Percentiles rank a stretch among this genome's conserved stretches.
Conservation (phyloP, 2,888 invertebrate genomes). For the Euphydryas editha region DNA sequence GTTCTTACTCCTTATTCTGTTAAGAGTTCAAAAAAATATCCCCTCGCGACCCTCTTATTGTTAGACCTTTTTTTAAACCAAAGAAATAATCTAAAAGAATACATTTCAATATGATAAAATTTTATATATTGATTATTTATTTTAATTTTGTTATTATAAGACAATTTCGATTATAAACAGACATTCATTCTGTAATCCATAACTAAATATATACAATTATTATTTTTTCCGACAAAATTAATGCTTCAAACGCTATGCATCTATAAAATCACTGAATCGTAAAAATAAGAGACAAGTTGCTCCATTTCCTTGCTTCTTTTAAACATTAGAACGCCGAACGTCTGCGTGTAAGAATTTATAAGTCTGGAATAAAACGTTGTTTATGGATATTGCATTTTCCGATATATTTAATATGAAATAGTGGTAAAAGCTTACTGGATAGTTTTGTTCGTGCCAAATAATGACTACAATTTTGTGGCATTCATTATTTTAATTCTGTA, state of each 20-base stretch:
- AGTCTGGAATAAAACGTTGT: constrained; percentile 64
- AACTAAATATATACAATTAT: neutral
- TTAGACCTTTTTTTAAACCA: no score
- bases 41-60: no score
- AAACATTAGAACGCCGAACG: constrained; percentile 44
- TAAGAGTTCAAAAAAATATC: no score
- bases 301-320: constrained; percentile 32
- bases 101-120: no score
- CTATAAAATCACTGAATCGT: neutral
- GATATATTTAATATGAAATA: constrained; percentile 46
- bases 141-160: no score
- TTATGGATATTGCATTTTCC: constrained; percentile 56
- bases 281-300: constrained; percentile 20
- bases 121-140: no score
- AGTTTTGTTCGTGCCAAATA: constrained; percentile 5
- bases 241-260: neutral
- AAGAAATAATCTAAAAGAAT: no score
- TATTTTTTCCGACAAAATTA: neutral
- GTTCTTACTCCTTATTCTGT: no score
- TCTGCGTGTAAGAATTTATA: constrained; percentile 64
- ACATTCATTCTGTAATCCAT: neutral
- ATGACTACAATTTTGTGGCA: neutral
- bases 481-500: neutral
- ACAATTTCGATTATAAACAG: no score
- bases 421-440: constrained; percentile 19